Base-by-base conservation (phyloP, 2,113 vertebrate genomes). In the Lethenteron camtschaticum region DNA sequence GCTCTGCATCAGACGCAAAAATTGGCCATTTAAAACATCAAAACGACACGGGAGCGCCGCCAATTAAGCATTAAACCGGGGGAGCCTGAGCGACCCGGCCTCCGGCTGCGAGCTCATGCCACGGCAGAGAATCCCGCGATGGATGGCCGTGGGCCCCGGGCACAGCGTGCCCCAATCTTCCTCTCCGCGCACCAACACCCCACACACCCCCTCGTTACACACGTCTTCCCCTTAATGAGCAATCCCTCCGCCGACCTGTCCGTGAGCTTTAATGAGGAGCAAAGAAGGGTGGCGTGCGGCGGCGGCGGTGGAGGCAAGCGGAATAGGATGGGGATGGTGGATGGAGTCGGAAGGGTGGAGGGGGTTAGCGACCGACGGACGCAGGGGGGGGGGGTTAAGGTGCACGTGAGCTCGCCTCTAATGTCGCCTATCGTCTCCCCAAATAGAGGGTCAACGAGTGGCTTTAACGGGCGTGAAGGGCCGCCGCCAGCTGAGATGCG, bases 391-490 rank as follows among this genome's bases (percentile, higher is more conserved):
- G 41, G 41, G 41, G 41, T 41, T 41, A 41, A 41, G 41, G 41
- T 41, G 41, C 41, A 41, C 41, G 41, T 41, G 41, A 66, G n/a
- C 63, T 66, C 10, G 63, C 10, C 20, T 66, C 20, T 20, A 66
- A 66, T 16, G n/a, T n/a, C 63, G 63, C 63, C 63, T 10, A 66
- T 66, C 63, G 41, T 66, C 63, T 66, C 20, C 20, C 20, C 63
- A 66, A 66, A 66, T 66, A n/a, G 24, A 66, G 63, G 63, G 63
- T 66, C 63, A 66, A 66, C 9, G n/a, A 24, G n/a, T 9, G 63
- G 63, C n/a, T 66, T 66, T 66, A 66, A 66, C n/a, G 63, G 63
- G 63, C 63, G n/a, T 66, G 63, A 66, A 66, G 24, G 63, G 24
- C 63, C 10, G 63, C 10, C 63, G n/a, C 63, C 63, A n/a, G 63